phyloP scores from a whole-genome alignment of 2,888 invertebrate species.

The Lagria hirta region DNA sequence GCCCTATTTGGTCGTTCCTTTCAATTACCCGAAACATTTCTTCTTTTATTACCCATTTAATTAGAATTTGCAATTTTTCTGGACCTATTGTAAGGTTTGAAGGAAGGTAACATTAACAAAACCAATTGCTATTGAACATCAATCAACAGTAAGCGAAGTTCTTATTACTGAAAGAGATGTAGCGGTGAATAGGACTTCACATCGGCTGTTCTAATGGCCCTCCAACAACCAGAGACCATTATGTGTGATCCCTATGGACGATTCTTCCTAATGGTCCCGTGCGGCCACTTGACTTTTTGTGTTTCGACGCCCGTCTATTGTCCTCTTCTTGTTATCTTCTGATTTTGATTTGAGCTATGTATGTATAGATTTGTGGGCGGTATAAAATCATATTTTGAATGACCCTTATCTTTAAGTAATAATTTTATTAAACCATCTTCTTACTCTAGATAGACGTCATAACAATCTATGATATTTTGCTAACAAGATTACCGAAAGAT shows the following conservation, averaged over 20 bases:
- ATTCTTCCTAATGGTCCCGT: conserved; percentile 32
- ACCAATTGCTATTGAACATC: conserved; percentile 31
- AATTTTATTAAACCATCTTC: too few relatives aligned
- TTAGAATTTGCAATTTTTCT: too few relatives aligned
- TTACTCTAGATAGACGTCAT: too few relatives aligned
- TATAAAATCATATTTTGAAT: too few relatives aligned
- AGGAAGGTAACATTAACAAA: conserved; percentile 26
- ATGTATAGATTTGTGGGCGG: too few relatives aligned
- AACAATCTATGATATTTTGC: too few relatives aligned
- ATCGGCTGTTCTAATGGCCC: conserved; percentile 28
- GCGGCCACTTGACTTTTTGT: conserved; percentile 35
- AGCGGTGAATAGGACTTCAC: conserved; percentile 29
- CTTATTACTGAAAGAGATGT: conserved; percentile 25
- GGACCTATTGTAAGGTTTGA: not conserved
- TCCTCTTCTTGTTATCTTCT: conserved; percentile 28
- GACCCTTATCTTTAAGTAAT: too few relatives aligned
- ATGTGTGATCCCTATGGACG: conserved; percentile 29
- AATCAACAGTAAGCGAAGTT: conserved; percentile 29
- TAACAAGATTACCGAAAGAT: too few relatives aligned
- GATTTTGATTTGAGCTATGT: too few relatives aligned
- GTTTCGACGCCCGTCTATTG: conserved; percentile 31
- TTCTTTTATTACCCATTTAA: too few relatives aligned
- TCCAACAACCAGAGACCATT: conserved; percentile 29
- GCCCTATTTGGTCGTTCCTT: too few relatives aligned
- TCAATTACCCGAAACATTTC: too few relatives aligned